These are phyloP conservation scores for Cyaniris semiargus DNA, from an alignment of 2,888 invertebrate species.

Conservation along the genomic window DNA sequence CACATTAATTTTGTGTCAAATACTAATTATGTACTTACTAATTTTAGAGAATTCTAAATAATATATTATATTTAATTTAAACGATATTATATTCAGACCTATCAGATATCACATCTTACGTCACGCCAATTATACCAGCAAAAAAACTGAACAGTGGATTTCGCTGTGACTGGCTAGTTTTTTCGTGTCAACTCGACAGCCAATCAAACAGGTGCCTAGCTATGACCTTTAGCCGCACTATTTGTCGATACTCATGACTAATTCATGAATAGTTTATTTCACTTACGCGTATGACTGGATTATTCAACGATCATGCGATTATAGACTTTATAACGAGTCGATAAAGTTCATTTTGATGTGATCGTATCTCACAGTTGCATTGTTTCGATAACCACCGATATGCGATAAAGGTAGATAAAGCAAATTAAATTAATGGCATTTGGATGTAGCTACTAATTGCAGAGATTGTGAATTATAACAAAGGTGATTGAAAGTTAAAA, in stretches of 20 bases:
- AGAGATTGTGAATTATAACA: background rate
- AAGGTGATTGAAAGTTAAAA: background rate
- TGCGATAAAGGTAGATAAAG: conserved; percentile 64
- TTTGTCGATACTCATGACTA: conserved; percentile 73
- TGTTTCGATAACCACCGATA: conserved; percentile 42
- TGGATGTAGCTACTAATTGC: conserved; percentile 45
- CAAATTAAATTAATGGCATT: conserved; percentile 59
- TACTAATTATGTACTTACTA: no score
- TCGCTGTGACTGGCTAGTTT: conserved; percentile 19
- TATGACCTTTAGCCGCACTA: conserved; percentile 71
- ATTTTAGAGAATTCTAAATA: no score
- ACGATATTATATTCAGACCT: no score
- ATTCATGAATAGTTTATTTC: conserved; percentile 58
- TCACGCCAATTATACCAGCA: background rate
- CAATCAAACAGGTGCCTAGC: conserved; percentile 63
- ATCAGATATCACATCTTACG: background rate
- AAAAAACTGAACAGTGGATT: background rate
- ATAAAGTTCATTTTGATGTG: conserved; percentile 27
- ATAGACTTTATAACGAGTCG: conserved; percentile 37
- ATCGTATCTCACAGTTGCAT: conserved; percentile 44
- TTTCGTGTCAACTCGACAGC: conserved; percentile 42
- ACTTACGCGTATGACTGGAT: conserved; percentile 26
- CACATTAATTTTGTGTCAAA: background rate
- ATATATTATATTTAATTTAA: no score
- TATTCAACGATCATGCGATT: conserved; percentile 32